Percentiles rank a stretch among this genome's conserved stretches.
Conservation (phyloP, 2,113 vertebrate species). For the Chrysochloris asiatica region DNA sequence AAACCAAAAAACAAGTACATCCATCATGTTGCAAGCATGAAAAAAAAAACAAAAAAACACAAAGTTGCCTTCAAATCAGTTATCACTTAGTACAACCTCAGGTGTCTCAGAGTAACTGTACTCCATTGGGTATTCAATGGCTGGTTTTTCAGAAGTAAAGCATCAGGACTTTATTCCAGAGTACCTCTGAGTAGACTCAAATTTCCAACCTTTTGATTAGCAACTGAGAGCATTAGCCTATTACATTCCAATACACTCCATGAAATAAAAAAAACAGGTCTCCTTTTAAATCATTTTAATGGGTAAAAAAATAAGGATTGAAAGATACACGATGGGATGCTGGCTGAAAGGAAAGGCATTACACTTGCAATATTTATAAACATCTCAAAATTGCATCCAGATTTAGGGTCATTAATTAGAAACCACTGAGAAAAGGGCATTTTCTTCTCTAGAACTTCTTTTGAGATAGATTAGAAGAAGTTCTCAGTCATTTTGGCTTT, state of each 20-base stretch:
- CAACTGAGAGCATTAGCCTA: not conserved
- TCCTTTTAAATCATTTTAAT: not conserved
- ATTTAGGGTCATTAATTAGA: not conserved
- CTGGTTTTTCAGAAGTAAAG: not conserved
- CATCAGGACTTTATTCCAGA: not conserved
- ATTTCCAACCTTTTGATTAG: not conserved
- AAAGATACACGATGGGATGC: not conserved
- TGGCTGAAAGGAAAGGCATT: not conserved
- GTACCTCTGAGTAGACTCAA: not conserved
- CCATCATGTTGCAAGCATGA: no score
- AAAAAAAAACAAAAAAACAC: no score
- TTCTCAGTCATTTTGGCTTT: slow-evolving; percentile 4
- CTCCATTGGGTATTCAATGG: not conserved
- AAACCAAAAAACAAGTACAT: no score
- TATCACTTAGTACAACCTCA: not conserved
- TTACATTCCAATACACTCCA: not conserved
- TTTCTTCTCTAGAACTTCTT: slow-evolving; percentile 7
- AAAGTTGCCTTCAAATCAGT: no score
- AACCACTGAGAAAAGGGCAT: not conserved
- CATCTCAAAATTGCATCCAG: not conserved
- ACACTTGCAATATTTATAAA: not conserved
- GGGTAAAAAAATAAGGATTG: not conserved
- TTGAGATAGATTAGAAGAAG: not conserved
- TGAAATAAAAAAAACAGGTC: not conserved
- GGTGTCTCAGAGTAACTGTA: not conserved